Base-by-base conservation (phyloP, 2,113 vertebrate species). In the Scytalopus superciliaris region DNA sequence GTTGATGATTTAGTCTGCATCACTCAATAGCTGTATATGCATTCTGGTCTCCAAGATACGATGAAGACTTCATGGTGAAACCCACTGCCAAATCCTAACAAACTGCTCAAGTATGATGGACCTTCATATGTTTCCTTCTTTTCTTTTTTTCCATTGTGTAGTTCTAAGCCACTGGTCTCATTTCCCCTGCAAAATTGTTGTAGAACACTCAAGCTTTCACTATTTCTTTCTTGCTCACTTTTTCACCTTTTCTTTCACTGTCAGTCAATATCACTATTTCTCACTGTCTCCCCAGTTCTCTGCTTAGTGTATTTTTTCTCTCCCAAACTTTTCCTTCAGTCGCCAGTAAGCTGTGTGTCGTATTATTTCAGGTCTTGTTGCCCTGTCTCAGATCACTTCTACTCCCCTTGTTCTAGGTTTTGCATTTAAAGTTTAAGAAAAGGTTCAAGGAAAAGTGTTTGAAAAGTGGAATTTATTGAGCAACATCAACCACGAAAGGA, bases 11-110 rank as follows among this genome's bases (percentile, higher is more conserved):
- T 95, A 63, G 30, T 63, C 50, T 77, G 50, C 87, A 83, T 74
- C 81, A 55, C 30, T 94, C 75, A 57, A n/a, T 85, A 85, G 39
- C 49, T 92, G 50, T 76, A 30, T 82, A 45, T 66, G 59, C 95
- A 94, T 93, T 94, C 82, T 83, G 59, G 93, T 90, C 85, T 94
- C 94, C 72, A 85, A 95, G 96, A 88, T 85, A 91, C 6, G 0
- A 59, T 66, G 70, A 90, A 93, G 87, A 45, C 70, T 93, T 47
- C 67, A 66, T 66, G 59, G 52, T 82, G 74, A 93, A 87, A 50
- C 28, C 55, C n/a, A 52, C 47, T 85, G 85, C 80, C 82, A 94
- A 83, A 57, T 70, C 72, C 85, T 64, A 90, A 80, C 67, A 90
- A 90, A 67, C 72, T 80, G 8, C 44, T 78, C 23, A 67, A 83